A percentile compares a stretch with the other conserved stretches of the same genome.
Conservation (phyloP, 1,140 invertebrate genomes). For the Camponotus pennsylvanicus region DNA sequence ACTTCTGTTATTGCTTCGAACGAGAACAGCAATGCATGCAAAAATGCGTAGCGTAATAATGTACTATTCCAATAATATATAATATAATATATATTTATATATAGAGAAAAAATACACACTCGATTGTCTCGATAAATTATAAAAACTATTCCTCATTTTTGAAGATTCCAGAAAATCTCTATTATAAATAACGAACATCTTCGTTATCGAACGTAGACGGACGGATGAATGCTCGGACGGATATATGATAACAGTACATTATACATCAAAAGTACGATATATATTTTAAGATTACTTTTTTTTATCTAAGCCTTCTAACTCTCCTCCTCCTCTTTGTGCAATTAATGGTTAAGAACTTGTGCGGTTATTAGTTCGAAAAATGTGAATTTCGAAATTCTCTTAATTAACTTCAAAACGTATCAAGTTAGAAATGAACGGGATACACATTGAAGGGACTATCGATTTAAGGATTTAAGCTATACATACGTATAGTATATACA, state of each 20-base stretch:
- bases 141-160: conserved; percentile 36
- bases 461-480: conserved; percentile 18
- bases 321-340: conserved; percentile 22
- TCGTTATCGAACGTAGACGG: conserved; percentile 41
- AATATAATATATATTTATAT: conserved; percentile 23
- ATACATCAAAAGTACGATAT: conserved; percentile 52
- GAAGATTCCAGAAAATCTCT: conserved; percentile 23
- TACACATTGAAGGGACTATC: conserved; percentile 28
- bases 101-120: conserved; percentile 28
- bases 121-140: conserved; percentile 55
- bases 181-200: conserved; percentile 12
- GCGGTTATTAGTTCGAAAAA: conserved; percentile 47
- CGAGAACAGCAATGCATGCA: conserved; percentile 43
- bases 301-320: conserved; percentile 33
- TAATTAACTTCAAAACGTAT: conserved; percentile 18
- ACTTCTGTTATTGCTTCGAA: conserved; percentile 55
- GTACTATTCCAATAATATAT: conserved; percentile 24
- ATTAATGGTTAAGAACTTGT: conserved; percentile 50
- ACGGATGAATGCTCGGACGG: conserved; percentile 62
- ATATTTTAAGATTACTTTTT: conserved; percentile 10
- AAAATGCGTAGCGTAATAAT: conserved; percentile 34
- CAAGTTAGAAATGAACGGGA: conserved; percentile 21
- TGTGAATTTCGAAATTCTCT: conserved; percentile 23
- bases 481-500: conserved; percentile 27
- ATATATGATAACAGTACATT: conserved; percentile 54